Evolutionary conservation across 2,888 invertebrate genomes (phyloP).

Genomic region (Terebella lapidaria): DNA sequence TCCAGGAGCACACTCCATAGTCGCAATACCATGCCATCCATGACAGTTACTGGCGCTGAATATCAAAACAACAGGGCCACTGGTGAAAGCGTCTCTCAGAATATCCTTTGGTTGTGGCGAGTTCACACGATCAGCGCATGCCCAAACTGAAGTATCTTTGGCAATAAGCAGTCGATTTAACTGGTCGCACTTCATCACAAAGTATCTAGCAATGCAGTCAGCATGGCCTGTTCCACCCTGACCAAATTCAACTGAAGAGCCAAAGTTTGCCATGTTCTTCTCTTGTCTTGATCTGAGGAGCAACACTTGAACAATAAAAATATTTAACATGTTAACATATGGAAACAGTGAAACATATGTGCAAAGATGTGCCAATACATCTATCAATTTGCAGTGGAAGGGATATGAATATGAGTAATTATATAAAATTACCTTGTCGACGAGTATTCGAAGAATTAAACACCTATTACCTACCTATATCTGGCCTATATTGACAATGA

Average conservation of each 20-base stretch:
- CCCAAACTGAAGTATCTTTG: slow-evolving; percentile 26
- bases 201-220: neutral
- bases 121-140: slow-evolving; percentile 30
- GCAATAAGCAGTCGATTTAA: neutral
- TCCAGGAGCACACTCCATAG: slow-evolving; percentile 26
- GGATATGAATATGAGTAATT: too few species aligned
- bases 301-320: neutral
- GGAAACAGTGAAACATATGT: too few species aligned
- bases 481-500: too few species aligned
- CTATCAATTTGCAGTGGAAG: too few species aligned
- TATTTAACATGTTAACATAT: neutral
- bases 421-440: too few species aligned
- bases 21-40: slow-evolving; percentile 45
- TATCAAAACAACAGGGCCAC: slow-evolving; percentile 31
- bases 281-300: too few species aligned
- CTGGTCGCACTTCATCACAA: neutral
- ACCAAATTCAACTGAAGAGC: too few species aligned
- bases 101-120: slow-evolving; percentile 32
- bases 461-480: too few species aligned
- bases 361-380: too few species aligned
- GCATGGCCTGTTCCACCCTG: neutral
- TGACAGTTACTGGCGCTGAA: slow-evolving; percentile 43
- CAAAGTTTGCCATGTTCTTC: too few species aligned
- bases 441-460: too few species aligned
- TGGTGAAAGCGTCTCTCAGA: slow-evolving; percentile 25